A percentile compares a stretch with the other conserved stretches of the same genome.
Conservation (phyloP, 2,797 vertebrate genomes). For the Manis crassicaudata region DNA sequence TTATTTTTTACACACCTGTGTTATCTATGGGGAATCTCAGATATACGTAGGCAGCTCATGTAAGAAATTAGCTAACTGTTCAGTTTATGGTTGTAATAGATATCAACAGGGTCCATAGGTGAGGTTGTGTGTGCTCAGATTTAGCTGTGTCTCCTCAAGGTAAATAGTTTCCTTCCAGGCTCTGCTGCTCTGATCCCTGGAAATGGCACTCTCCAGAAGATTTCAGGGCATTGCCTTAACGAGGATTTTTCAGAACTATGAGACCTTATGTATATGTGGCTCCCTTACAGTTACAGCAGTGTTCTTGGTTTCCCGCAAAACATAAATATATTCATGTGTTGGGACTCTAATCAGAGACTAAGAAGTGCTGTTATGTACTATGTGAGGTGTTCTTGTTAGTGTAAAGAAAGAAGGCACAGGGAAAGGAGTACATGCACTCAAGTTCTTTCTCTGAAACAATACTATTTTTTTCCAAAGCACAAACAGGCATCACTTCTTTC, state of each 20-base stretch:
- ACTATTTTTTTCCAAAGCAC: background rate
- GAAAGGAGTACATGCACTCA: rapidly evolving
- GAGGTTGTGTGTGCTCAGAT: background rate
- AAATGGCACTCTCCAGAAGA: background rate
- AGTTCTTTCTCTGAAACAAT: background rate
- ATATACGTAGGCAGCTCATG: background rate
- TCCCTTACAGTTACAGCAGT: background rate
- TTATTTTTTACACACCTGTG: background rate
- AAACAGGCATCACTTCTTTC: background rate
- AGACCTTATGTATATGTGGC: background rate
- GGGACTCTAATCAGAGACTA: background rate
- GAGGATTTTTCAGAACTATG: background rate
- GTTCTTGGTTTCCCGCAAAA: background rate
- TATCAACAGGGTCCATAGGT: background rate
- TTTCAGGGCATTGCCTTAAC: background rate
- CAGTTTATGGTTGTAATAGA: rapidly evolving
- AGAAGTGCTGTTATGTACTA: no score
- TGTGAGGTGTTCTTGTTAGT: background rate
- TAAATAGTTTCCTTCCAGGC: background rate
- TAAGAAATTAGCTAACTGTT: background rate
- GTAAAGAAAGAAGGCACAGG: background rate
- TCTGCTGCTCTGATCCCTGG: background rate
- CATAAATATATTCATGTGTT: background rate
- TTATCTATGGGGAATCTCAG: background rate
- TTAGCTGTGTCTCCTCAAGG: background rate